Percentiles rank a stretch among this genome's conserved stretches.
Evolutionary conservation across 2,888 invertebrate species (phyloP).

Genomic region (Alentia gelatinosa): DNA sequence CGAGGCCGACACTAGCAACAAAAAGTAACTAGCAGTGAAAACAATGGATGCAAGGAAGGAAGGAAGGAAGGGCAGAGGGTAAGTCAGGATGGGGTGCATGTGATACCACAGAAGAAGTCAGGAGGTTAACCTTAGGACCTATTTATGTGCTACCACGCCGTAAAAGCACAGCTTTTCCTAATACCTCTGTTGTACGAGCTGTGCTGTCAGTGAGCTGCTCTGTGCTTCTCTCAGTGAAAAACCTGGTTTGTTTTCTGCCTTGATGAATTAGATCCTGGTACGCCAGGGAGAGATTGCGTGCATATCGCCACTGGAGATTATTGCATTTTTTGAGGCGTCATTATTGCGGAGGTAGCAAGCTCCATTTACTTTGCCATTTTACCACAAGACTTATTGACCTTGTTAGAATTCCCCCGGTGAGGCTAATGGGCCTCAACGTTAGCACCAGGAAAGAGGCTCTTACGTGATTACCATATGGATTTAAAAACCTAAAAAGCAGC

Average conservation of each 20-base stretch:
- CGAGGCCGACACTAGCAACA: neutral
- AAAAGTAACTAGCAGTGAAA: neutral
- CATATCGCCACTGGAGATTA: conserved; percentile 11
- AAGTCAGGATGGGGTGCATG: neutral
- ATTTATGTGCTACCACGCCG: too few relatives aligned
- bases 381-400: conserved; percentile 6
- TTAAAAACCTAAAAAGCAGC: too few relatives aligned
- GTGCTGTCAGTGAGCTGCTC: neutral
- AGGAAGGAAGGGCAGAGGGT: neutral
- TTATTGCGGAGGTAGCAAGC: neutral
- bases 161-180: too few relatives aligned
- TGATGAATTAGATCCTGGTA: neutral
- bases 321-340: neutral
- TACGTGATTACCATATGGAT: neutral
- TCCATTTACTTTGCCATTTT: neutral
- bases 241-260: neutral
- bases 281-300: conserved; percentile 16
- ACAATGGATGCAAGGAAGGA: neutral
- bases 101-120: neutral
- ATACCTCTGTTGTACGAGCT: neutral
- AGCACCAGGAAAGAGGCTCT: neutral
- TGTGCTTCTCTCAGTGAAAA: neutral
- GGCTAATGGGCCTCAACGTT: neutral
- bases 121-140: neutral
- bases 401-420: neutral